Percentiles rank a stretch among this genome's conserved stretches.
phyloP scores from a whole-genome alignment of 2,797 vertebrate genomes.

The Phrynocephalus forsythii region DNA sequence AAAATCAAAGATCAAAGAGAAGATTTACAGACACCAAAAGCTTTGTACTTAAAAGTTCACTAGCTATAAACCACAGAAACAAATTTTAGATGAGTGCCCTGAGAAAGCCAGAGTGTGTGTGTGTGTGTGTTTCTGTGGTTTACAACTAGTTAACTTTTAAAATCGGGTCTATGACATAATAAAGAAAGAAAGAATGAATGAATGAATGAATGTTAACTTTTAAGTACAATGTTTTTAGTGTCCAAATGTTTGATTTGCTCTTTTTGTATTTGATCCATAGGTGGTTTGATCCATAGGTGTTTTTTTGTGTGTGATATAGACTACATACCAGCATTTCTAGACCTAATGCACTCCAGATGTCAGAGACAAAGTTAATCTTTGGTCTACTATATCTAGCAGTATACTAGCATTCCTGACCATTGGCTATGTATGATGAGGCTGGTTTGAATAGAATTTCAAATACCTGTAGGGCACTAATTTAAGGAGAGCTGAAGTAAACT shows the following conservation, averaged over 20 bases:
- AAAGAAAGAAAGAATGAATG: too few relatives aligned
- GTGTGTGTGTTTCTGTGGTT: not conserved
- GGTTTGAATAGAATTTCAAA: not conserved
- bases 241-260: not conserved
- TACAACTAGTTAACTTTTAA: not conserved
- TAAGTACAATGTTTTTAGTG: not conserved
- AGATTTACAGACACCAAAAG: too few relatives aligned
- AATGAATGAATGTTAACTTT: too few relatives aligned
- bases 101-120: too few relatives aligned
- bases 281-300: not conserved
- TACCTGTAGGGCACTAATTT: not conserved
- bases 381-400: not conserved
- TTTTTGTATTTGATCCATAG: not conserved
- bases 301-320: not conserved
- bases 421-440: not conserved
- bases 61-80: too few relatives aligned
- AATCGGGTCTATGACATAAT: too few relatives aligned
- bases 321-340: not conserved
- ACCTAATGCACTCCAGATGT: not conserved
- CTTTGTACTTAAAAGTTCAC: too few relatives aligned
- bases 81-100: too few relatives aligned
- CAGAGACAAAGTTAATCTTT: not conserved
- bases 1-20: too few relatives aligned
- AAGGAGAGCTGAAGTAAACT: not conserved
- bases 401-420: not conserved